A percentile compares a stretch with the other conserved stretches of the same genome.
Evolutionary conservation across 1,140 invertebrate genomes (phyloP).

Genomic region (Arion vulgaris): DNA sequence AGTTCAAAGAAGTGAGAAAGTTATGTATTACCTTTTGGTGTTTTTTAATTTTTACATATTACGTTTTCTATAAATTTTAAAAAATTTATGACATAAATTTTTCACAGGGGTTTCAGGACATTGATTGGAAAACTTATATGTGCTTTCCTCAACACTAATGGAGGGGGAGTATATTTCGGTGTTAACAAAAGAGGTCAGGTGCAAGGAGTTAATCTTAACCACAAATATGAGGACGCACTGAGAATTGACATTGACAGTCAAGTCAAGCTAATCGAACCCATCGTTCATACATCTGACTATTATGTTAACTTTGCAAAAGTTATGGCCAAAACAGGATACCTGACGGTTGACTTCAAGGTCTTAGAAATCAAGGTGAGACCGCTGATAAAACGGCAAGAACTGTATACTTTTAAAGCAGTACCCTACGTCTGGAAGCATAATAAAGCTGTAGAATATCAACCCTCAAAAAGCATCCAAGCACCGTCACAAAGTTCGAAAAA

Average conservation of each 20-base stretch:
- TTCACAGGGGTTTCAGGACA: neutral
- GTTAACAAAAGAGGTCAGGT: constrained; percentile 19
- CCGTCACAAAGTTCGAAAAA: neutral
- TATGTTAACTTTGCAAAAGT: constrained; percentile 17
- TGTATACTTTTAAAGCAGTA: neutral
- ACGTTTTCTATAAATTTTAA: no score
- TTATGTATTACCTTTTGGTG: no score
- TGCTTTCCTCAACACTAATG: constrained; percentile 29
- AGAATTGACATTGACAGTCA: neutral
- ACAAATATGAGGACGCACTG: neutral
- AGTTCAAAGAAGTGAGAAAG: no score
- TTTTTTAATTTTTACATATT: no score
- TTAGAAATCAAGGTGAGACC: constrained; percentile 26
- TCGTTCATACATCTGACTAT: neutral
- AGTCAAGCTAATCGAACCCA: neutral
- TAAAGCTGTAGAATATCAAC: neutral
- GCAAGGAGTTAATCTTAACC: neutral
- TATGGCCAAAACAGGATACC: neutral
- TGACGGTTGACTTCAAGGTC: neutral
- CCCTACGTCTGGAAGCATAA: constrained; percentile 13
- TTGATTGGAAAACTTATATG: constrained; percentile 16
- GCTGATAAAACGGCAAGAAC: neutral
- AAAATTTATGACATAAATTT: no score
- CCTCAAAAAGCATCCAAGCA: neutral
- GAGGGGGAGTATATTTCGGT: constrained; percentile 19